A percentile compares a stretch with the other conserved stretches of the same genome.
Evolutionary conservation across 2,888 invertebrate genomes (phyloP).

Genomic region (Aspidiotus rigidus): DNA sequence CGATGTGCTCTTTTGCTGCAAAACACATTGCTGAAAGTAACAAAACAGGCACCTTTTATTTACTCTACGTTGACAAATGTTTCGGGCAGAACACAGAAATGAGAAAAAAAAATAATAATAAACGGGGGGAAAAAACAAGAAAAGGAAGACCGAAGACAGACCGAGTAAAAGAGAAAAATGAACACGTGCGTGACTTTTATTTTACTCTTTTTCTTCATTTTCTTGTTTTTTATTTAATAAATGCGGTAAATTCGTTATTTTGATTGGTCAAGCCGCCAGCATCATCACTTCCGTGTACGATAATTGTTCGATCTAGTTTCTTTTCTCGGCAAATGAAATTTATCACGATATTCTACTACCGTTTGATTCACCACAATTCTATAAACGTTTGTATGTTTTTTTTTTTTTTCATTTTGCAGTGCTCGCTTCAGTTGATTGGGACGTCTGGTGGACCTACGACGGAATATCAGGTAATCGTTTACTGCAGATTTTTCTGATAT

Average conservation of each 20-base stretch:
- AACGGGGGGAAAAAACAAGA: background rate
- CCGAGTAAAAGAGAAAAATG: conserved; percentile 3
- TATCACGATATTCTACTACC: too few species aligned
- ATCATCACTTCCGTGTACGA: conserved; percentile 1
- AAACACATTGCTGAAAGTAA: conserved; percentile 3
- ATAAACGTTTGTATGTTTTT: too few species aligned
- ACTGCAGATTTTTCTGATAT: too few species aligned
- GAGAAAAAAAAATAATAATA: background rate
- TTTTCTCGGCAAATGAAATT: too few species aligned
- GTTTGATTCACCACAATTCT: too few species aligned
- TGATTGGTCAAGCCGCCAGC: background rate
- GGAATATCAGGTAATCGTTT: conserved; percentile 75
- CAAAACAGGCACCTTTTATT: conserved; percentile 12
- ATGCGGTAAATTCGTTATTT: background rate
- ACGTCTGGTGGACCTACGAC: conserved; percentile 94
- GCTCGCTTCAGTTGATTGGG: conserved; percentile 73
- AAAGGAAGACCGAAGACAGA: background rate
- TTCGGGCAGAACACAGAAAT: background rate
- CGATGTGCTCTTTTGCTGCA: background rate
- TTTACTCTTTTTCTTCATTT: background rate
- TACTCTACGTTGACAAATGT: conserved; percentile 12
- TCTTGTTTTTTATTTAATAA: background rate
- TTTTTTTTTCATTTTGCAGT: conserved; percentile 50
- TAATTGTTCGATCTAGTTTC: too few species aligned
- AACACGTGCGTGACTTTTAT: conserved; percentile 1